These are phyloP conservation scores for Notarius lentiginosus DNA, from an alignment of 2,113 vertebrate genomes.

Conservation along the genomic window DNA sequence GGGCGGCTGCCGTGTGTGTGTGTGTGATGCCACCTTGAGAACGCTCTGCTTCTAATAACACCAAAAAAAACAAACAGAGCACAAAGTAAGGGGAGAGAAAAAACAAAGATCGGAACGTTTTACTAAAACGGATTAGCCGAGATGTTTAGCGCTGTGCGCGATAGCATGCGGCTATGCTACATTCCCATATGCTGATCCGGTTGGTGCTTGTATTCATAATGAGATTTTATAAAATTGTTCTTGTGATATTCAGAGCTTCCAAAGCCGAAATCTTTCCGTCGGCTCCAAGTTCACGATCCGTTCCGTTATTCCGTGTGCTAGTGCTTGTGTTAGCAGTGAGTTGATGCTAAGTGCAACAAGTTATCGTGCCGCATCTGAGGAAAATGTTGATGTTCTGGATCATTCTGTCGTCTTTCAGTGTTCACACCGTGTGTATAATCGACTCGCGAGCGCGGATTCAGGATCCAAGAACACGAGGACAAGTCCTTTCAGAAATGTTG, in stretches of 20 bases:
- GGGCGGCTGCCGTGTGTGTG: constrained; percentile 67
- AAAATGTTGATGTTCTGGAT: not conserved
- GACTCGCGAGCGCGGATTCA: not conserved
- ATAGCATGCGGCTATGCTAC: not conserved
- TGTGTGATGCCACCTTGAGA: constrained; percentile 62
- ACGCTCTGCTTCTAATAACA: constrained; percentile 54
- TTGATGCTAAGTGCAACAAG: not conserved
- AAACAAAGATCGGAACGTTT: not conserved
- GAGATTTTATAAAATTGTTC: not conserved
- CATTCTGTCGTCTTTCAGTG: not conserved
- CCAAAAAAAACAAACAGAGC: constrained; percentile 46
- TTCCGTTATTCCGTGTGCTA: not conserved
- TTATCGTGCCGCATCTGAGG: not conserved
- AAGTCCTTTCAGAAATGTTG: not conserved
- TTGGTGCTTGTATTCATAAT: not conserved
- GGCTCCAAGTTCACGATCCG: not conserved
- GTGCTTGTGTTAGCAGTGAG: not conserved
- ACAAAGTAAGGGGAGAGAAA: not conserved
- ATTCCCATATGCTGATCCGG: not conserved
- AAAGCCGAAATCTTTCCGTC: not conserved
- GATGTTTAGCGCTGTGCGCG: not conserved
- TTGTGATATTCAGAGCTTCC: not conserved
- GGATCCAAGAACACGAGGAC: not conserved
- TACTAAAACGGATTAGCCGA: constrained; percentile 1
- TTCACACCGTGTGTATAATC: not conserved